Conservation (phyloP, 1,140 invertebrate species). For the Helicoverpa armigera region DNA sequence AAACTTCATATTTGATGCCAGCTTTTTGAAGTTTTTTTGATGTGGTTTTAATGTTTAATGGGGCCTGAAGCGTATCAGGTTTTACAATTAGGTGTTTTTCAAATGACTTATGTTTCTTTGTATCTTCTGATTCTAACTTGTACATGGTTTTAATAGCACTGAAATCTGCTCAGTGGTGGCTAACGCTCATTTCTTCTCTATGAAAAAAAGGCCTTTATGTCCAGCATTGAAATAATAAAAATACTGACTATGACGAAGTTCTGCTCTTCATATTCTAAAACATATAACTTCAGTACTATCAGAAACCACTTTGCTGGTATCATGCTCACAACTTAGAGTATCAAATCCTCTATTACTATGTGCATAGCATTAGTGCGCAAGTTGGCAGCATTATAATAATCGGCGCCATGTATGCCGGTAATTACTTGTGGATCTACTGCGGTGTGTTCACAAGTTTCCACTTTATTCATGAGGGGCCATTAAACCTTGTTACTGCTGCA, state of each 20-base stretch:
- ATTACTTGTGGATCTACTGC: constrained; percentile 28
- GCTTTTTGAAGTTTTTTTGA: not conserved
- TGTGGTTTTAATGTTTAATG: constrained; percentile 6
- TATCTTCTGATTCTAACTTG: no score
- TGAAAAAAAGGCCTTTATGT: no score
- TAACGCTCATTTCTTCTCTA: no score
- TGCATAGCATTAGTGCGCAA: constrained; percentile 19
- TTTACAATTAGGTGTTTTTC: not conserved
- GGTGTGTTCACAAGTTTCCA: constrained; percentile 17
- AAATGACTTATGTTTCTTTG: not conserved
- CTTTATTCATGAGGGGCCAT: constrained; percentile 31
- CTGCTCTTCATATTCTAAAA: not conserved
- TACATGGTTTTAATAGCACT: no score
- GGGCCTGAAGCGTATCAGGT: constrained; percentile 3
- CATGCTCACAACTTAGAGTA: not conserved
- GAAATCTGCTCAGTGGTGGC: no score
- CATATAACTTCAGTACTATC: not conserved
- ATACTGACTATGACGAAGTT: no score
- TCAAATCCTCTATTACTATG: constrained; percentile 26
- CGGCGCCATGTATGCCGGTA: constrained; percentile 1
- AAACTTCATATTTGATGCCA: constrained; percentile 4
- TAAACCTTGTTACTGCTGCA: constrained; percentile 26
- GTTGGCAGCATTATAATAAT: constrained; percentile 40
- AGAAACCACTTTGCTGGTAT: not conserved
- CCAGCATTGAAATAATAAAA: no score